Base-by-base conservation (phyloP, 2,888 invertebrate genomes). In the Pegoplata infirma region DNA sequence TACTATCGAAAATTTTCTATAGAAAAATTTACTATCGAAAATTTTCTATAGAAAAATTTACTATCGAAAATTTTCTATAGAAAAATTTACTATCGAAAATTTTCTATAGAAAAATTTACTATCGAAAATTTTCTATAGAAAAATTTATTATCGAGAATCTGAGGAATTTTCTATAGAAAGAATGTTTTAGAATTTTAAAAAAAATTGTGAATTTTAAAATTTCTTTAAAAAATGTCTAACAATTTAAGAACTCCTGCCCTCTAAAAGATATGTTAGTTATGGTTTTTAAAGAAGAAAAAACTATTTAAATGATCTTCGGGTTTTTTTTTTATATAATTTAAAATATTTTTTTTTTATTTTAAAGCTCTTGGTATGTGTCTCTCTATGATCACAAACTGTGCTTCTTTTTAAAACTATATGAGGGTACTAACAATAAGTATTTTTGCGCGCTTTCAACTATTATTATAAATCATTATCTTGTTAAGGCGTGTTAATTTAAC, bases 381-480 rank as follows among this genome's bases (percentile, higher is more conserved):
- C n/a, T 40, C n/a, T n/a, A n/a, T n/a, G 3, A 12, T 40, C 5
- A 36, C 2, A 12, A 36, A 36, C 36, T 40, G n/a, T 25, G 12
- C n/a, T n/a, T 40, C 36, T 40, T 40, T 12, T 40, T n/a, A n/a
- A n/a, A 40, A n/a, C n/a, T 40, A 40, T 40, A 40, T 40, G 36
- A 40, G 36, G 36, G 36, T 40, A 40, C 36, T 12, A 1, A 10
- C 12, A 12, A n/a, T n/a, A n/a, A 10, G 5, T 10, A 32, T 32
- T 32, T 32, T 23, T 23, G 23, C 23, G 23, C 8, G 32, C 32
- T n/a, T 40, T 40, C n/a, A 3, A n/a, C 36, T 40, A n/a, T 73
- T 47, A 55, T 56, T 68, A 56, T 51, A 69, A 69, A 63, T 75
- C 68, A 68, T 63, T 68, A 68, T 56, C 67, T 68, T 55, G 61